A percentile compares a stretch with the other conserved stretches of the same genome.
Evolutionary conservation across 1,140 invertebrate species (phyloP).

Genomic region (Hesperophylax magnus): DNA sequence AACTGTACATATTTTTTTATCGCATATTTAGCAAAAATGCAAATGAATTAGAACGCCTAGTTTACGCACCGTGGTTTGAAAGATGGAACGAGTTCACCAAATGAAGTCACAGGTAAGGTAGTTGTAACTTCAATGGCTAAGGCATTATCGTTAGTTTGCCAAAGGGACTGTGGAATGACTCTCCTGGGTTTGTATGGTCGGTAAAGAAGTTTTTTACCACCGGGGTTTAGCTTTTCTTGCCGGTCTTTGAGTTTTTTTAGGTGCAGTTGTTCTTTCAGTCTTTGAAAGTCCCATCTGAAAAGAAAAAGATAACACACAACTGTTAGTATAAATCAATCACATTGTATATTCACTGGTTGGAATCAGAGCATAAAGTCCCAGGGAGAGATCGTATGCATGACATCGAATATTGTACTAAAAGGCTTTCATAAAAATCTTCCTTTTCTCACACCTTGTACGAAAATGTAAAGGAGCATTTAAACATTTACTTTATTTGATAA

Average conservation of each 20-base stretch:
- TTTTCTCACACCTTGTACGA: no score
- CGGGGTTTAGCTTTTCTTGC: constrained; percentile 33
- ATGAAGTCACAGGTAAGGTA: constrained; percentile 15
- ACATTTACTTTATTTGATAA: no score
- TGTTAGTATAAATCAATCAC: no score
- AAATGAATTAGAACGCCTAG: no score
- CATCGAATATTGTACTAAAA: no score
- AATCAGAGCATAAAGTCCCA: no score
- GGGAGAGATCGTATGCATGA: no score
- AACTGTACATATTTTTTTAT: no score
- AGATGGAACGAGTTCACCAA: constrained; percentile 25
- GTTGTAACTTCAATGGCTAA: constrained; percentile 30
- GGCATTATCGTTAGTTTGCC: constrained; percentile 24
- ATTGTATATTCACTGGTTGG: no score
- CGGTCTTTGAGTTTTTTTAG: constrained; percentile 36
- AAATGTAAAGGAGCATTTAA: no score
- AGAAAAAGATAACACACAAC: not conserved
- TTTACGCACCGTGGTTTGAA: constrained; percentile 8
- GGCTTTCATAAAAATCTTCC: no score
- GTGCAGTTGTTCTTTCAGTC: constrained; percentile 24
- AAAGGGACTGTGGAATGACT: constrained; percentile 26
- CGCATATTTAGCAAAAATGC: no score
- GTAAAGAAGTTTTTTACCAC: constrained; percentile 33
- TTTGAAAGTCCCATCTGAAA: constrained; percentile 38
- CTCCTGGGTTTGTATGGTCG: constrained; percentile 17